Evolutionary conservation across 2,888 invertebrate species (phyloP), one percentile per base, ranked within the genome.

Genomic region (Folsomia candida): DNA sequence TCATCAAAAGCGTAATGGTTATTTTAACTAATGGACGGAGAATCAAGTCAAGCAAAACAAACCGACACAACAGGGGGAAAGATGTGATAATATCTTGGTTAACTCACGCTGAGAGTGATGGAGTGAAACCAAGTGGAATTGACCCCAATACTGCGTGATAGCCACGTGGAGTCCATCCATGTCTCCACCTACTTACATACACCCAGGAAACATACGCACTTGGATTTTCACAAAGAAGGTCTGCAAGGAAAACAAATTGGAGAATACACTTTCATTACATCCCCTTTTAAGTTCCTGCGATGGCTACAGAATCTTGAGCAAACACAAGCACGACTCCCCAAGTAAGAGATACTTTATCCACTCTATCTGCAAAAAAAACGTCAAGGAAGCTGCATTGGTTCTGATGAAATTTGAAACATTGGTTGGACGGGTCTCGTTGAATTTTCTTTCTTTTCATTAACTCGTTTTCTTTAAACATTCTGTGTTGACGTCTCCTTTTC

Each of bases 121-220:
- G 14, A n/a, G 20, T 61, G 27, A 61, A 61, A 61, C 6, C 27
- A 61, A 24, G 2, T 26, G 28, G 61, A 63, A 69, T 69, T 69
- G 69, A 69, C 69, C 69, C 65, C 69, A 62, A 69, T 69, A 69
- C 59, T 63, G 61, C 57, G 47, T 64, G 64, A 69, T 47, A 69
- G 58, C 54, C 69, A 69, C 69, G 69, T 69, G 69, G 54, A 47
- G 64, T 27, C 69, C 65, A 69, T 69, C 64, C n/a, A 24, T 25
- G 14, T 29, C 67, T 59, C 59, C 22, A 37, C 59, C 59, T 26
- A 24, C 60, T 60, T 20, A 60, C 14, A 60, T 24, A 25, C n/a
- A 25, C 3, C 4, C 60, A 54, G 6, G 18, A n/a, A 6, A n/a
- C 54, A 54, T 14, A 54, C 4, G 20, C 54, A 4, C n/a, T 54